phyloP scores from a whole-genome alignment of 2,888 invertebrate genomes.

The Polia nebulosa region DNA sequence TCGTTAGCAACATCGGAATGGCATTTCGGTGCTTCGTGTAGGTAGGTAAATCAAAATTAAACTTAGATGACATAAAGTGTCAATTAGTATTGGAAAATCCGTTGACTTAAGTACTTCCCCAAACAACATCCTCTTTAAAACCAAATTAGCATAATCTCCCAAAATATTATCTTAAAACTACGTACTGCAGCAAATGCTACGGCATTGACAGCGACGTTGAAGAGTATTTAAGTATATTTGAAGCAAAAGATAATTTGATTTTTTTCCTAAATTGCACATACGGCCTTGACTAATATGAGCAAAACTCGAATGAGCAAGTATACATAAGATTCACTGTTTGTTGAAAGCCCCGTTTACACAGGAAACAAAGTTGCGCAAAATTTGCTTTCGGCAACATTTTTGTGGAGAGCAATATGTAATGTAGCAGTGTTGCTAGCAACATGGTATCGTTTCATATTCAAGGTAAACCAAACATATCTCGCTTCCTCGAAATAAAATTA shows the following conservation, averaged over 20 bases:
- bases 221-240: slow-evolving; percentile 27
- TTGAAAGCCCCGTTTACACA: slow-evolving; percentile 34
- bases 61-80: not conserved
- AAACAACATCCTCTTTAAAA: slow-evolving; percentile 12
- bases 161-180: slow-evolving; percentile 19
- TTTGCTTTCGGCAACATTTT: not conserved
- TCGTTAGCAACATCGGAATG: not conserved
- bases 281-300: slow-evolving; percentile 53
- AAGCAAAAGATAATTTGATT: slow-evolving; percentile 39
- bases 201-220: slow-evolving; percentile 29
- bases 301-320: slow-evolving; percentile 54
- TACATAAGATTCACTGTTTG: slow-evolving; percentile 51
- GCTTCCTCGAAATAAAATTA: not conserved
- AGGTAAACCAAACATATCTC: not conserved
- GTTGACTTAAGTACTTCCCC: slow-evolving; percentile 10
- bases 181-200: slow-evolving; percentile 23
- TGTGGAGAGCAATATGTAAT: not conserved
- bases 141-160: slow-evolving; percentile 24
- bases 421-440: not conserved
- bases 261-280: slow-evolving; percentile 53
- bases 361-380: not conserved
- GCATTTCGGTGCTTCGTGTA: not conserved
- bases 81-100: slow-evolving; percentile 27
- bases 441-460: not conserved
- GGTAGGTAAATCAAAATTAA: not conserved